A percentile compares a stretch with the other conserved stretches of the same genome.
These are phyloP conservation scores for Leptinotarsa undecemlineata DNA, from an alignment of 1,140 invertebrate species.

Conservation along the genomic window DNA sequence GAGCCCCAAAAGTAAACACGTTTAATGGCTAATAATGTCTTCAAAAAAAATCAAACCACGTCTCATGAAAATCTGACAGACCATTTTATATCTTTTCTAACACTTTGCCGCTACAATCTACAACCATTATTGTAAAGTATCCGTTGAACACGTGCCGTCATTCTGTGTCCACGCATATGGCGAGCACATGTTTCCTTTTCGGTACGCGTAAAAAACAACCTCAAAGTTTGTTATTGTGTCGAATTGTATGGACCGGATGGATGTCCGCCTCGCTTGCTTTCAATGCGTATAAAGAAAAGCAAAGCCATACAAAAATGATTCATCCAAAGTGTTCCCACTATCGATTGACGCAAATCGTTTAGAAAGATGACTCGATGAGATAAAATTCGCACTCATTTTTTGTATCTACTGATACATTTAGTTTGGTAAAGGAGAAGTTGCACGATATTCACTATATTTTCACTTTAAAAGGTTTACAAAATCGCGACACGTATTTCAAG, in stretches of 20 bases:
- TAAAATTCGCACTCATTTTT: too few relatives aligned
- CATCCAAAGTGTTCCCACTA: too few relatives aligned
- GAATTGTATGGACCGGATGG: conserved; percentile 9
- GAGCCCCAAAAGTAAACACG: too few relatives aligned
- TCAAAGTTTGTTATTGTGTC: conserved; percentile 6
- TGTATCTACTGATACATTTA: too few relatives aligned
- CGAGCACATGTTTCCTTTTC: conserved; percentile 5
- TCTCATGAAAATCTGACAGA: conserved; percentile 6
- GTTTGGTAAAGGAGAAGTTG: too few relatives aligned
- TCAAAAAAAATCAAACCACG: conserved; percentile 9
- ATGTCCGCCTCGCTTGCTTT: conserved; percentile 10
- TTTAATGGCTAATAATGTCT: too few relatives aligned
- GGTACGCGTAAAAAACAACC: conserved; percentile 8
- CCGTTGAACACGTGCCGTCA: conserved; percentile 4
- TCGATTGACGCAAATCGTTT: too few relatives aligned
- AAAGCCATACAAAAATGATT: too few relatives aligned
- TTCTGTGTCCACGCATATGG: conserved; percentile 9
- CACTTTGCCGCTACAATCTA: not conserved
- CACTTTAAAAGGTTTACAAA: too few relatives aligned
- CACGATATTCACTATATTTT: too few relatives aligned
- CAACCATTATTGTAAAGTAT: conserved; percentile 10
- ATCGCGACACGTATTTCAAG: too few relatives aligned
- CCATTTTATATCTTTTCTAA: conserved; percentile 16
- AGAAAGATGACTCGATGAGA: too few relatives aligned
- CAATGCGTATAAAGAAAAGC: not conserved